phyloP scores from a whole-genome alignment of 2,113 vertebrate species.

The Pristiophorus japonicus region DNA sequence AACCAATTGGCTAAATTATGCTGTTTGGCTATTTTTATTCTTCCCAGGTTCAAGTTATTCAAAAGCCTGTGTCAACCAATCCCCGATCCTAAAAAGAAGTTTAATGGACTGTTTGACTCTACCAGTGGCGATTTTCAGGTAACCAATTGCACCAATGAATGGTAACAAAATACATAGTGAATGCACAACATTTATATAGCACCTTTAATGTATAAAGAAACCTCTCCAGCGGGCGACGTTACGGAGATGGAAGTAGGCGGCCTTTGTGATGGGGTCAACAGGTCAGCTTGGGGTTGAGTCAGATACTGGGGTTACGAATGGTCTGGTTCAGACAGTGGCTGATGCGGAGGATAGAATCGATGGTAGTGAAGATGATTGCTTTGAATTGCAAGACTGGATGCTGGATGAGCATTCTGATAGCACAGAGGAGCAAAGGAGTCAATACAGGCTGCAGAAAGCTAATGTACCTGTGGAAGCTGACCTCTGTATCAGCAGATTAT shows the following conservation, averaged over 20 bases:
- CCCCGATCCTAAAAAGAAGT: neutral
- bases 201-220: neutral
- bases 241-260: neutral
- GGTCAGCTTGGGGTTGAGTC: neutral
- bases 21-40: neutral
- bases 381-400: neutral
- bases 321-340: neutral
- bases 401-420: no score
- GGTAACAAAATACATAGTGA: neutral
- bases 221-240: neutral
- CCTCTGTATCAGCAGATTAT: no score
- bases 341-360: neutral
- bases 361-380: neutral
- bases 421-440: neutral
- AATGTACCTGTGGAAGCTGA: no score
- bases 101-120: neutral
- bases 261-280: neutral
- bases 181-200: neutral
- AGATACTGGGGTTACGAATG: neutral
- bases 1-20: neutral
- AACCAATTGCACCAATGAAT: neutral
- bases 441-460: neutral
- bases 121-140: constrained; percentile 5
- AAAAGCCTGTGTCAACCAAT: neutral
- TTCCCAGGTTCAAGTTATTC: neutral